phyloP scores from a whole-genome alignment of 2,888 invertebrate genomes.

The Philaethria dido region DNA sequence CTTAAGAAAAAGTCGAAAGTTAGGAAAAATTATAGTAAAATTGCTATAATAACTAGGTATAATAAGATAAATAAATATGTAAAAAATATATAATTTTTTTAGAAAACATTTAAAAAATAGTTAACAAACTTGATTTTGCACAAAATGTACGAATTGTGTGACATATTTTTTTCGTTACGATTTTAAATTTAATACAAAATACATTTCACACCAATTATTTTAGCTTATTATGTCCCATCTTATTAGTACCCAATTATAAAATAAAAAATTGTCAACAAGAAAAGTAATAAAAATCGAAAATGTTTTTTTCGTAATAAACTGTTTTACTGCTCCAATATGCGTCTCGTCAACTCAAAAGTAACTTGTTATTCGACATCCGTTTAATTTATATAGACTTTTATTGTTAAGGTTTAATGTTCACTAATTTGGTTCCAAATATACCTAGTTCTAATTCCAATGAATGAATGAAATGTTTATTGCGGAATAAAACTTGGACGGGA shows the following conservation, averaged over 20 bases:
- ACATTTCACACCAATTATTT: too few relatives aligned
- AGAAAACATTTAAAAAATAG: too few relatives aligned
- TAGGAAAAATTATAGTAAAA: too few relatives aligned
- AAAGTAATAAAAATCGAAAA: constrained; percentile 49
- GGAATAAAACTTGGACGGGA: constrained; percentile 10
- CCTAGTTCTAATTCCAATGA: constrained; percentile 30
- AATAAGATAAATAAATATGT: too few relatives aligned
- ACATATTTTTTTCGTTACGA: too few relatives aligned
- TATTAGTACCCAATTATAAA: constrained; percentile 1
- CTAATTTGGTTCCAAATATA: constrained; percentile 54
- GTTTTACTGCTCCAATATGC: constrained; percentile 74
- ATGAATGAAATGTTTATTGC: constrained; percentile 37
- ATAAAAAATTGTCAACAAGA: neutral
- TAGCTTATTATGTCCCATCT: too few relatives aligned
- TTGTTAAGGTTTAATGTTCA: constrained; percentile 66
- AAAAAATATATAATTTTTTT: too few relatives aligned
- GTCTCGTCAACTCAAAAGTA: constrained; percentile 68
- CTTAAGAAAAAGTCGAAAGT: too few relatives aligned
- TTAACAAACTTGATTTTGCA: too few relatives aligned
- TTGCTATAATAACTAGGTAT: too few relatives aligned
- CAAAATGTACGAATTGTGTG: too few relatives aligned
- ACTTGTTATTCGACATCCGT: constrained; percentile 68
- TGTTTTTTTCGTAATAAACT: constrained; percentile 70
- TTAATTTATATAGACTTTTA: constrained; percentile 77
- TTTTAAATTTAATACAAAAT: too few relatives aligned